Percentiles rank a stretch among this genome's conserved stretches.
Conservation (phyloP, 1,140 invertebrate genomes). For the Eufriesea mexicana region DNA sequence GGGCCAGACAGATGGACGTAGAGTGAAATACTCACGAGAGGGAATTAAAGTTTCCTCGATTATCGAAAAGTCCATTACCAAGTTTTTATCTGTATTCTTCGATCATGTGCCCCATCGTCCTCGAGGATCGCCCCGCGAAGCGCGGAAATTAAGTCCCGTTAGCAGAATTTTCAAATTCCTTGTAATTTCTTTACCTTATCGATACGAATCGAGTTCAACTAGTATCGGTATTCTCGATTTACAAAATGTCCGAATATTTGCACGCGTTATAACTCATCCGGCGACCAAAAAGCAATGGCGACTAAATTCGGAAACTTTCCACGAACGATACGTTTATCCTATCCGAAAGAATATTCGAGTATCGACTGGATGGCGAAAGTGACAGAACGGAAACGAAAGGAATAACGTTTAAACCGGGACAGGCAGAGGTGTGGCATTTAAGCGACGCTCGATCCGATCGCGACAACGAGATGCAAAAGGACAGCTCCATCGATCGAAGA, state of each 20-base stretch:
- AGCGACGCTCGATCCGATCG: neutral
- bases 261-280: too few species aligned
- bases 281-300: too few species aligned
- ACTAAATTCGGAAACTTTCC: too few species aligned
- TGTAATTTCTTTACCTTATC: too few species aligned
- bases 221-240: too few species aligned
- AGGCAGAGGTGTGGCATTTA: neutral
- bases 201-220: too few species aligned
- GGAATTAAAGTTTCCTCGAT: constrained; percentile 46
- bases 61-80: constrained; percentile 42
- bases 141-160: neutral
- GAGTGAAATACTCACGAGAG: too few species aligned
- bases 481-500: neutral
- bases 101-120: constrained; percentile 1
- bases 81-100: constrained; percentile 13
- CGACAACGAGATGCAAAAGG: neutral
- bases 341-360: neutral
- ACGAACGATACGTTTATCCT: neutral
- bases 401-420: neutral
- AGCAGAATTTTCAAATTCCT: neutral
- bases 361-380: neutral
- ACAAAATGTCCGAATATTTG: too few species aligned
- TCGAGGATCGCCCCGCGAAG: neutral
- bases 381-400: neutral
- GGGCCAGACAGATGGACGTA: neutral